Evolutionary conservation across 2,113 vertebrate species (phyloP).

Genomic region (Hyperopisus bebe): DNA sequence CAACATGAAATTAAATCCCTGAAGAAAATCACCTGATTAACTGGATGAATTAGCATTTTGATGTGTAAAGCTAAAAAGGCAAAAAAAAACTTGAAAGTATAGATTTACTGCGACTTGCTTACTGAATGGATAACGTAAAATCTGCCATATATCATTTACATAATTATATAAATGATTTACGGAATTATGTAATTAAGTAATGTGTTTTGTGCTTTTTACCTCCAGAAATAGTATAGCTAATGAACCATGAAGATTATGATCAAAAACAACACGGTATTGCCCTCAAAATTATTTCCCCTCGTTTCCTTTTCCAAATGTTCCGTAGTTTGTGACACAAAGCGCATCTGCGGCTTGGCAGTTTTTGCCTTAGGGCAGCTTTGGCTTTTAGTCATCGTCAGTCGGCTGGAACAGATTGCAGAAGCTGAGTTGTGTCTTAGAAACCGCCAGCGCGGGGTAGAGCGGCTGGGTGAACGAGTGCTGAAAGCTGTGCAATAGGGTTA

Average conservation of each 20-base stretch:
- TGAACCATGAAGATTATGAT: background rate
- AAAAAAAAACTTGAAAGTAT: background rate
- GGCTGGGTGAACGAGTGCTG: constrained; percentile 50
- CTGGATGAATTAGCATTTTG: background rate
- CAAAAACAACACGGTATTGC: background rate
- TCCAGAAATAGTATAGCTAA: background rate
- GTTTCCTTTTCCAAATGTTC: background rate
- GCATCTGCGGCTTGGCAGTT: background rate
- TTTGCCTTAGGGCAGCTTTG: background rate
- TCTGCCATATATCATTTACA: background rate
- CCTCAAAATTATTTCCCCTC: background rate
- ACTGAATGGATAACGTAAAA: background rate
- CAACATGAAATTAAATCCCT: background rate
- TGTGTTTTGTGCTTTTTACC: background rate
- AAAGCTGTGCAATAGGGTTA: constrained; percentile 55
- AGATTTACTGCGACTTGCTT: background rate
- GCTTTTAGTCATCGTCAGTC: constrained; percentile 2
- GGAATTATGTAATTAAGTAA: background rate
- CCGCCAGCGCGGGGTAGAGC: constrained; percentile 63
- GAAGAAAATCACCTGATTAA: background rate
- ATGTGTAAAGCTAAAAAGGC: background rate
- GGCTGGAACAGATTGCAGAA: constrained; percentile 50
- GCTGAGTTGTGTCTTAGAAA: constrained; percentile 56
- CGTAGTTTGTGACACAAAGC: background rate
- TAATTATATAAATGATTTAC: background rate